A percentile compares a stretch with the other conserved stretches of the same genome.
These are phyloP conservation scores for Hyaena hyaena DNA, from an alignment of 2,113 vertebrate genomes.

Conservation along the genomic window DNA sequence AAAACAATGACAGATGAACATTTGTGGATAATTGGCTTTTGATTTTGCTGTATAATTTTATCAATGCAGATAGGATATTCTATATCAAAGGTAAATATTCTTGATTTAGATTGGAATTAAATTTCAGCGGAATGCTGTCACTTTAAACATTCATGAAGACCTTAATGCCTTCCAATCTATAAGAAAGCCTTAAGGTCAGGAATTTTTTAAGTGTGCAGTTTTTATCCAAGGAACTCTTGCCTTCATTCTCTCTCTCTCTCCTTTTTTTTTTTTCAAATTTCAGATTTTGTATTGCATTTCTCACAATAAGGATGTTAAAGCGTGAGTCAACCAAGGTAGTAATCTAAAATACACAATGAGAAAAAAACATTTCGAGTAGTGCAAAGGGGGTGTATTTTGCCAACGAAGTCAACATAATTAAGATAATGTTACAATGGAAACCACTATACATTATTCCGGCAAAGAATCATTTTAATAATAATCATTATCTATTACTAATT, in stretches of 20 bases:
- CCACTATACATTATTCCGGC: not conserved
- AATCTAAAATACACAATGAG: conserved; percentile 69
- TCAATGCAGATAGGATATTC: conserved; percentile 73
- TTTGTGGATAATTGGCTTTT: conserved; percentile 68
- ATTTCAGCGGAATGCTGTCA: conserved; percentile 75
- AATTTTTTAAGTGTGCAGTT: conserved; percentile 64
- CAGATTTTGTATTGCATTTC: conserved; percentile 68
- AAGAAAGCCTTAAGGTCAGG: conserved; percentile 77
- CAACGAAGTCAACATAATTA: conserved; percentile 77
- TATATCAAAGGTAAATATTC: conserved; percentile 64
- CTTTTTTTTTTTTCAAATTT: conserved; percentile 66
- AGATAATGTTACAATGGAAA: conserved; percentile 49
- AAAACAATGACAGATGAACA: conserved; percentile 58
- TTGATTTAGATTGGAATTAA: conserved; percentile 58
- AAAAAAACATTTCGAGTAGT: conserved; percentile 57
- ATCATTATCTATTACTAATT: not conserved
- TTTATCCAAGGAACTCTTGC: conserved; percentile 68
- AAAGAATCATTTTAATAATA: conserved; percentile 41
- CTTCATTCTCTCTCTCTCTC: conserved; percentile 45
- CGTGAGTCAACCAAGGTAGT: conserved; percentile 60
- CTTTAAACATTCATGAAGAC: conserved; percentile 78
- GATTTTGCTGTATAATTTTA: conserved; percentile 76
- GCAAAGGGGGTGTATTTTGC: conserved; percentile 57
- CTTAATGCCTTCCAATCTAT: conserved; percentile 69
- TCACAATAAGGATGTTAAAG: not conserved